Base-by-base conservation (phyloP, 2,797 vertebrate species). In the Sebastiscus albofasciatus region DNA sequence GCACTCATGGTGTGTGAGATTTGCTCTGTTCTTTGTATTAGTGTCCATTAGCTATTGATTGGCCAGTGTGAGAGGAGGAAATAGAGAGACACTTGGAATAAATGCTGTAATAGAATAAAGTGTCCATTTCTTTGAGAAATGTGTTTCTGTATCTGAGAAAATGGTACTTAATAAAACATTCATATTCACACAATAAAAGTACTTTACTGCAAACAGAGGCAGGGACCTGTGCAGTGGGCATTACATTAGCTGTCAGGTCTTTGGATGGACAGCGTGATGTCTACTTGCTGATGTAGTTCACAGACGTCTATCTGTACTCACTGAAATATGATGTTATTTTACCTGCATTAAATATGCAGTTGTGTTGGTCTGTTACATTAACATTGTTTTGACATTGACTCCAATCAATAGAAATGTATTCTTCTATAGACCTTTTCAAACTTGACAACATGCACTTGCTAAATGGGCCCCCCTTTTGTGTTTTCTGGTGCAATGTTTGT, bases 41-140 rank as follows among this genome's bases (percentile, higher is more conserved):
- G 83, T 72, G 69, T 77, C 79, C 81, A 91, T 93, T 93, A 92
- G 77, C 61, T 67, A 75, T 65, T 89, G 81, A 91, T 91, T 90
- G 80, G 69, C 49, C 42, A 46, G 64, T 69, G 76, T 68, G 58
- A 85, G 64, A 71, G 6, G 26, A 83, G 59, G 58, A 81, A 90
- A 87, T 61, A 61, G 54, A 72, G 71, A 70, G 60, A 74, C 77
- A 71, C 81, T 88, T 82, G 31, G 59, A 87, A 87, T 80, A 88
- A 88, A 87, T 3, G 52, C 68, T 46, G 29, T 33, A 85, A 83
- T 69, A 20, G 49, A 72, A 72, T 49, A 24, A 72, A 81, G 60
- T 46, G 60, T 9, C 9, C 2, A 12, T 59, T 83, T 81, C 10
- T 22, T 34, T 34, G 2, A 69, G 75, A 84, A 65, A 26, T 82